Percentiles rank a stretch among this genome's conserved stretches.
phyloP scores from a whole-genome alignment of 2,888 invertebrate species.

The Cataglyphis altisquamis region DNA sequence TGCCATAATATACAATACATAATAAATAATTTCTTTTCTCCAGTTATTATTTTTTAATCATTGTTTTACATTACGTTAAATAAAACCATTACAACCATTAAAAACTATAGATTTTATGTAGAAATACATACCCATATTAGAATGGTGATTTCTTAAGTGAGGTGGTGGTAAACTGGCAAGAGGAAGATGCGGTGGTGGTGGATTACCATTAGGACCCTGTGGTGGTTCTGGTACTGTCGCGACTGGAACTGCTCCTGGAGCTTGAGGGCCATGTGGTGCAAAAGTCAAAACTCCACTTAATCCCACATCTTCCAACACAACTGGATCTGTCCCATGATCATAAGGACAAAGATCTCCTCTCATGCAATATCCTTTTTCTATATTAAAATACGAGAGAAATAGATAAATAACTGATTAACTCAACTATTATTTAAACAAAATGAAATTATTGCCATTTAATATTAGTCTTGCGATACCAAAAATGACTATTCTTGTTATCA shows the following conservation, averaged over 20 bases:
- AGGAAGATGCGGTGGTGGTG: conserved; percentile 84
- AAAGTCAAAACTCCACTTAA: conserved; percentile 88
- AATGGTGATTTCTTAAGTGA: conserved; percentile 85
- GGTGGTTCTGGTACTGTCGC: conserved; percentile 80
- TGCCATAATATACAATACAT: background rate
- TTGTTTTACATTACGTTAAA: background rate
- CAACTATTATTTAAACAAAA: conserved; percentile 61
- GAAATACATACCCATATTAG: conserved; percentile 83
- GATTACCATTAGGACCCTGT: conserved; percentile 84
- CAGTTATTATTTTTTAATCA: background rate
- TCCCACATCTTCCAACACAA: conserved; percentile 95
- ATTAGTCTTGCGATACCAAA: background rate
- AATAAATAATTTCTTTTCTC: background rate
- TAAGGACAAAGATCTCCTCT: conserved; percentile 98
- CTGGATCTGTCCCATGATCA: conserved; percentile 98
- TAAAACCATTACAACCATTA: background rate
- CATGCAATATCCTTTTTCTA: conserved; percentile 98
- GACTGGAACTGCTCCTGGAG: conserved; percentile 82
- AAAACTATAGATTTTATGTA: conserved; percentile 11
- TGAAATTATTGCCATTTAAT: background rate
- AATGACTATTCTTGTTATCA: background rate
- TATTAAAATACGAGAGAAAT: conserved; percentile 49
- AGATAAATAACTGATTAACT: background rate
- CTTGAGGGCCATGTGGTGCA: conserved; percentile 86
- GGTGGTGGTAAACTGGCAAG: conserved; percentile 85